Evolutionary conservation across 2,797 vertebrate species (phyloP), one percentile per base, ranked within the genome.

Genomic region (Sternotherus odoratus): DNA sequence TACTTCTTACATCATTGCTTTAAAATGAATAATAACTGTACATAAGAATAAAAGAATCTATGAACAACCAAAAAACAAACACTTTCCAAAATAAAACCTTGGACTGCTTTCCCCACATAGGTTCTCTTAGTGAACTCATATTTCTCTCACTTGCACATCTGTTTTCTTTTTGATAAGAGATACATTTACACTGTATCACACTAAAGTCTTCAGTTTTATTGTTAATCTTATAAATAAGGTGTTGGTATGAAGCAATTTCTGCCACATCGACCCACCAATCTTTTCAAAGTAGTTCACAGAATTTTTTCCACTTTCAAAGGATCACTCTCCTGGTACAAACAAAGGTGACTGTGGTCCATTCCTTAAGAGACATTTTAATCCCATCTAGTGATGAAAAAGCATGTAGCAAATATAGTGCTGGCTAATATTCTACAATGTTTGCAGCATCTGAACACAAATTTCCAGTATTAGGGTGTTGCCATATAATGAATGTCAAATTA

Each of bases 401-500:
- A 60, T 79, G 48, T 53, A 81, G 49, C 49, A 93, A 36, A 90
- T 90, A 79, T 13, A 92, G 33, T 90, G 66, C 53, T 94, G 50
- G 43, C 36, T 88, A 13, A 74, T n/a, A 74, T n/a, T 82, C 2
- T 0, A 50, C 79, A n/a, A n/a, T n/a, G 60, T 74, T 86, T 83
- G 30, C 28, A 74, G 72, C 81, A 30, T 48, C 79, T 83, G 24
- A 91, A 51, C 24, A 92, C 48, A 86, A 80, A 82, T 83, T 89
- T 82, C 51, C 85, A 69, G 86, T 83, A 79, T 1, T 56, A 78
- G 23, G 5, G 24, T 83, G 43, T 26, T 88, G 84, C 28, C 48
- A 92, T 84, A 82, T 57, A 88, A 28, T 85, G 48, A 56, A 69
- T 89, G 50, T 91, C 15, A 83, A 54, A 90, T 83, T 91, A 82